Base-by-base conservation (phyloP, 2,113 vertebrate species). In the Gobiocypris rarus region DNA sequence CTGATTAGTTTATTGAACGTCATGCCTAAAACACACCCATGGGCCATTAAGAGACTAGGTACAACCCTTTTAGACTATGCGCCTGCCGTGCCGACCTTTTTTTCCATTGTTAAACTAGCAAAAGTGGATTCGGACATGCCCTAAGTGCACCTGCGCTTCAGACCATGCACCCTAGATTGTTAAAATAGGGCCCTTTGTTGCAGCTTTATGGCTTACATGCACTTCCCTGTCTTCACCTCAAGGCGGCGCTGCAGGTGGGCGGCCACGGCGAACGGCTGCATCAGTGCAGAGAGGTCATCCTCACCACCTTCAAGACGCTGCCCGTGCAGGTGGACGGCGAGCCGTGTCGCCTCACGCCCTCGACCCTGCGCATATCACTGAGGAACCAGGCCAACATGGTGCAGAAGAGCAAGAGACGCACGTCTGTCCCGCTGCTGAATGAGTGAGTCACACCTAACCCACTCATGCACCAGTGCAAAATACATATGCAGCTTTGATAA, bases 341-440 rank as follows among this genome's bases (percentile, higher is more conserved):
- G 86, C 98, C 98, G 31, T 99, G 98, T 87, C 96, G 97, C 41
- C 93, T 99, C 54, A 93, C 96, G 0, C 94, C 98, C 52, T 98
- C 97, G 0, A 95, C 96, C 28, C 96, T 99, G 61, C 95, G 88
- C 83, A 99, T 99, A 73, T 95, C 95, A 11, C 94, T 99, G 38
- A 96, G 98, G 88, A 99, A 99, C 90, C 97, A 99, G 93, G 98
- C 98, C 94, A 99, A 98, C 91, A 98, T 99, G 96, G 95, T 99
- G 91, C 98, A 99, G 96, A 99, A 99, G 93, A 97, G 96, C 92
- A 99, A 99, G 94, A 94, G 98, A 65, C 95, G 97, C 77, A 98
- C 96, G 11, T 94, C 97, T 1, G 91, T 98, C 61, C 97, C 97
- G 41, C 93, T 97, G 86, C 96, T 97, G 26, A 99, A 97, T 70